Base-by-base conservation (phyloP, 2,797 vertebrate genomes). In the Clarias laeviceps region DNA sequence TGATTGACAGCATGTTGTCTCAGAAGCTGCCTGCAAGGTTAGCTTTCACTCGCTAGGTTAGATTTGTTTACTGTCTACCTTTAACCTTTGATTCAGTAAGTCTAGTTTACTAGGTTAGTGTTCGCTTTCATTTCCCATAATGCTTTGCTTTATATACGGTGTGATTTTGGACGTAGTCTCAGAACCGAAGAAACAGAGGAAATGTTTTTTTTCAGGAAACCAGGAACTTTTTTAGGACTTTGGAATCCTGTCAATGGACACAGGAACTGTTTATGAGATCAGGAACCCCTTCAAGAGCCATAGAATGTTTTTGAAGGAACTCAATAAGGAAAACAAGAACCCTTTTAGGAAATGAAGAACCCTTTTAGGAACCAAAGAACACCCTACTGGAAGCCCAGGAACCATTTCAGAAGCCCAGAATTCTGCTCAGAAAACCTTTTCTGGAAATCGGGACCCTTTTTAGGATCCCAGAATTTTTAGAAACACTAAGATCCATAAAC, bases 1-100 rank as follows among this genome's bases (percentile, higher is more conserved):
- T n/a, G 57, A n/a, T 61, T 79, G 77, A 62, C 77, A 62, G 59
- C 59, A n/a, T 17, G 56, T 20, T n/a, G 34, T 62, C 59, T 40
- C 14, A 64, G 34, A 27, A 18, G 5, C 14, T 2, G 3, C 27
- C 73, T 76, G n/a, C 2, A 54, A 27, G n/a, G 1, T 56, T 45
- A 27, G 2, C 72, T 54, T 73, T 73, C 22, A 73, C 24, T 14
- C 37, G 4, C 34, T 14, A 24, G 11, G 22, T 72, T 37, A 37
- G 7, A 22, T 69, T 22, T 34, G 66, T 20, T 68, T 1, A 18
- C 32, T 68, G 9, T 1, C 17, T 20, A 34, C 6, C 6, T 20
- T 69, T 20, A 40, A 1, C 68, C 66, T 69, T 22, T 70, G 40
- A 40, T 70, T 73, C 17, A 1, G 2, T n/a, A 72, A 0, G 45